Evolutionary conservation across 2,113 vertebrate species (phyloP).

Genomic region (Sylvietta virens): DNA sequence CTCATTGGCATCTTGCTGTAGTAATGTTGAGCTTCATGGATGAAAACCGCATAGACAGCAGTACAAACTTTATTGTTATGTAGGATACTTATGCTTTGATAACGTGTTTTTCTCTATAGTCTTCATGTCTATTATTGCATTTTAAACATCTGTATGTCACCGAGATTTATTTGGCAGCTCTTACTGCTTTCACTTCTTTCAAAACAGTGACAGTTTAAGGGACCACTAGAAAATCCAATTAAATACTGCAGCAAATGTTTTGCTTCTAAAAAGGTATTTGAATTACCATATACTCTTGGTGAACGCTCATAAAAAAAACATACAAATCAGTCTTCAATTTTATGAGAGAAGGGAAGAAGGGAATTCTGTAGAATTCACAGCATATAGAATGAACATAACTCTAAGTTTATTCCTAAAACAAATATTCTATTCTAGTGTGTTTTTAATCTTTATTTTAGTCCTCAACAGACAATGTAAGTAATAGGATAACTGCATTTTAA

Average conservation of each 20-base stretch:
- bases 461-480: background rate
- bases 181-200: background rate
- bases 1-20: background rate
- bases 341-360: background rate
- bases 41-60: background rate
- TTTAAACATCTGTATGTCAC: background rate
- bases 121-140: background rate
- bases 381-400: background rate
- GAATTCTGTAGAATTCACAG: background rate
- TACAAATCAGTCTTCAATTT: background rate
- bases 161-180: background rate
- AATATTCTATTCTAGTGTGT: background rate
- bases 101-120: background rate
- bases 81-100: background rate
- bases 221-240: background rate
- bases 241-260: background rate
- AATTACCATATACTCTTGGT: background rate
- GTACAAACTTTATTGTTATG: background rate
- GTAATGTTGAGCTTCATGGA: background rate
- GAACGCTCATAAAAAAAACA: background rate
- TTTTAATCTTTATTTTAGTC: background rate
- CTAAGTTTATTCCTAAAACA: background rate
- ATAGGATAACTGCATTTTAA: background rate
- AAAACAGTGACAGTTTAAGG: background rate
- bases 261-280: background rate